These are phyloP conservation scores for Epirrita christyi DNA, from an alignment of 2,888 invertebrate species.

Conservation along the genomic window DNA sequence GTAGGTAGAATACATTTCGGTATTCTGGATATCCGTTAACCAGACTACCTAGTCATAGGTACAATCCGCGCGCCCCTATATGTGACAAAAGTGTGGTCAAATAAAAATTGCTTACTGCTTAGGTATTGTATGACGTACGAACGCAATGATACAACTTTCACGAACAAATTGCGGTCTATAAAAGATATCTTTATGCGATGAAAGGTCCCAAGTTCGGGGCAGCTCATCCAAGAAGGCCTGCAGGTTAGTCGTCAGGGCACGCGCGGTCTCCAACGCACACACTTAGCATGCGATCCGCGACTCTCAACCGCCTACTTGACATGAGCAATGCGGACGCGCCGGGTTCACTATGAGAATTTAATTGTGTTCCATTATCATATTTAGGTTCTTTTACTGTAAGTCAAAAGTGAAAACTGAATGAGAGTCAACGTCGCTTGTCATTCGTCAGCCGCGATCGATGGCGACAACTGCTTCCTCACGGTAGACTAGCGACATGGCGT, in stretches of 20 bases:
- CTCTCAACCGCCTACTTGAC: conserved; percentile 72
- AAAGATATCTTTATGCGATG: conserved; percentile 69
- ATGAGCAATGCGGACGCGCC: conserved; percentile 80
- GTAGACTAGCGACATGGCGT: conserved; percentile 65
- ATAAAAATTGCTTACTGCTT: conserved; percentile 30
- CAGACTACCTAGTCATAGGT: no score
- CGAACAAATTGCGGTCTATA: conserved; percentile 65
- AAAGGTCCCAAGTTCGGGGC: conserved; percentile 68
- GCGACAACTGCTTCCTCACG: conserved; percentile 71
- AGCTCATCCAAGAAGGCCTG: conserved; percentile 70
- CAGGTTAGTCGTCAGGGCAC: conserved; percentile 55
- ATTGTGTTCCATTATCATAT: conserved; percentile 85
- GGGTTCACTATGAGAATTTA: conserved; percentile 81
- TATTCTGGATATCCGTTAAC: no score
- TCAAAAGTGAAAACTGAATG: conserved; percentile 84
- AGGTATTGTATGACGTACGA: conserved; percentile 47
- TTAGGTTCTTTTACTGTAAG: conserved; percentile 83
- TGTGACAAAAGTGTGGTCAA: conserved; percentile 21
- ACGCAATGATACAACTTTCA: conserved; percentile 68
- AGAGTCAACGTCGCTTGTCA: conserved; percentile 69
- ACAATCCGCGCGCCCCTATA: not conserved
- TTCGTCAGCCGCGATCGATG: conserved; percentile 80
- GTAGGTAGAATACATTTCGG: no score
- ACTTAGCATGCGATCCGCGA: conserved; percentile 71
- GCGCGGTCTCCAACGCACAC: conserved; percentile 51